Conservation (phyloP, 2,113 vertebrate genomes). For the Mustela nigripes region DNA sequence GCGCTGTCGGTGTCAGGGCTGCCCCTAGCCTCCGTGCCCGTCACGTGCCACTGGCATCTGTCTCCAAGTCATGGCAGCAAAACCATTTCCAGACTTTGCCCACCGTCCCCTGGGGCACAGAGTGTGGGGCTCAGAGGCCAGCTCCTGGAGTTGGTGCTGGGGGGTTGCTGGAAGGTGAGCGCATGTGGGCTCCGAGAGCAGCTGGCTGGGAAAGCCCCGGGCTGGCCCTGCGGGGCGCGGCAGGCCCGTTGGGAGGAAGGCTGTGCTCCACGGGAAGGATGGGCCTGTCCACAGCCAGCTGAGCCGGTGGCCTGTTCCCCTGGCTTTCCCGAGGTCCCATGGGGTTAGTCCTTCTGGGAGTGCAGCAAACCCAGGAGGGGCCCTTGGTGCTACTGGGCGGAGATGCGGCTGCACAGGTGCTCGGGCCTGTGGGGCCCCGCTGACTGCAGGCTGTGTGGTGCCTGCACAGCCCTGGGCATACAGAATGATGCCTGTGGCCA, state of each 20-base stretch:
- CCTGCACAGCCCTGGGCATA: fast-evolving
- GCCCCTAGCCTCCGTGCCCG: fast-evolving
- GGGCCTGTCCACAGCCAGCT: fast-evolving
- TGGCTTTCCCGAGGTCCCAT: fast-evolving
- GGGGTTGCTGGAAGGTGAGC: neutral
- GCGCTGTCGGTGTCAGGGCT: fast-evolving
- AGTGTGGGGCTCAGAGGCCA: neutral
- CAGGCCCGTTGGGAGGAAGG: fast-evolving
- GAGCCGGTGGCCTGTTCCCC: neutral
- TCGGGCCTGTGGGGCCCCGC: fast-evolving
- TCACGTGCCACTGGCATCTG: fast-evolving
- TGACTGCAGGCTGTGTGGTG: fast-evolving
- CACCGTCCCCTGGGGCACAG: fast-evolving
- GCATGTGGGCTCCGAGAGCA: fast-evolving
- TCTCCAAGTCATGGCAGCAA: fast-evolving
- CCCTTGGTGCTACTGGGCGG: neutral
- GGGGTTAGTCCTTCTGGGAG: neutral
- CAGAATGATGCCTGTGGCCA: fast-evolving
- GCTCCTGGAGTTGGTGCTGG: fast-evolving
- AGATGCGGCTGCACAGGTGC: fast-evolving
- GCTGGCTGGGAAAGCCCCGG: fast-evolving
- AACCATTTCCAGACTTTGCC: neutral
- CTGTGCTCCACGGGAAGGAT: neutral
- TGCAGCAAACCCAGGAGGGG: fast-evolving
- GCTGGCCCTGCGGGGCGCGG: fast-evolving